phyloP scores from a whole-genome alignment of 2,113 vertebrate genomes.

The Alethe castanea region DNA sequence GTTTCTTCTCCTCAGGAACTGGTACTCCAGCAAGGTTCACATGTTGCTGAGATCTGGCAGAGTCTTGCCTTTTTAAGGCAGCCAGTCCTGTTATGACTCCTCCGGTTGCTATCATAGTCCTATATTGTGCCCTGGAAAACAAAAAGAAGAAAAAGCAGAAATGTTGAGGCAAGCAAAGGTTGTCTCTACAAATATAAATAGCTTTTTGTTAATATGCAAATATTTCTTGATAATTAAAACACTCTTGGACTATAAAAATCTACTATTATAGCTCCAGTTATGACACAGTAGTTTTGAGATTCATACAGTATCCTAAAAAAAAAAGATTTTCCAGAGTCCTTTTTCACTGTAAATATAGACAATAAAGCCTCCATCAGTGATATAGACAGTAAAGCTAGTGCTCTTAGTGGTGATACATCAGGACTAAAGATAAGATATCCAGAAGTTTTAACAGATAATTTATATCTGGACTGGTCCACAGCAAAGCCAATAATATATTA shows the following conservation, averaged over 20 bases:
- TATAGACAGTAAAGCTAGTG: not conserved
- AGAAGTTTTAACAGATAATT: not conserved
- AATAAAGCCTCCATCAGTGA: not conserved
- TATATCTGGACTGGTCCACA: not conserved
- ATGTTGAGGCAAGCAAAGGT: not conserved
- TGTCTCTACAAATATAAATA: not conserved
- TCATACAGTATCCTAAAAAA: not conserved
- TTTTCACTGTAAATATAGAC: not conserved
- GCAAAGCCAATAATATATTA: not conserved
- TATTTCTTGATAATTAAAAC: not conserved
- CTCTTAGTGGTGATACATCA: not conserved
- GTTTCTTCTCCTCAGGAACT: conserved; percentile 75
- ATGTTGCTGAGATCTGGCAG: conserved; percentile 89
- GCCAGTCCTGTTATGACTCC: conserved; percentile 97
- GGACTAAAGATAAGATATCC: not conserved
- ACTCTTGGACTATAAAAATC: not conserved
- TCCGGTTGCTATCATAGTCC: conserved; percentile 92
- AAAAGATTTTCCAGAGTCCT: not conserved
- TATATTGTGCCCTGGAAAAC: conserved; percentile 46
- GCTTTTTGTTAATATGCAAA: not conserved
- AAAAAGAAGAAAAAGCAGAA: not conserved
- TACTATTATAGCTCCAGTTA: not conserved
- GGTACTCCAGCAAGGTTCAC: conserved; percentile 63
- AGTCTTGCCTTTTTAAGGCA: conserved; percentile 96
- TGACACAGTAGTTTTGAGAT: not conserved